Percentiles rank a stretch among this genome's conserved stretches.
phyloP scores from a whole-genome alignment of 2,113 vertebrate species.

The Callionymus lyra region DNA sequence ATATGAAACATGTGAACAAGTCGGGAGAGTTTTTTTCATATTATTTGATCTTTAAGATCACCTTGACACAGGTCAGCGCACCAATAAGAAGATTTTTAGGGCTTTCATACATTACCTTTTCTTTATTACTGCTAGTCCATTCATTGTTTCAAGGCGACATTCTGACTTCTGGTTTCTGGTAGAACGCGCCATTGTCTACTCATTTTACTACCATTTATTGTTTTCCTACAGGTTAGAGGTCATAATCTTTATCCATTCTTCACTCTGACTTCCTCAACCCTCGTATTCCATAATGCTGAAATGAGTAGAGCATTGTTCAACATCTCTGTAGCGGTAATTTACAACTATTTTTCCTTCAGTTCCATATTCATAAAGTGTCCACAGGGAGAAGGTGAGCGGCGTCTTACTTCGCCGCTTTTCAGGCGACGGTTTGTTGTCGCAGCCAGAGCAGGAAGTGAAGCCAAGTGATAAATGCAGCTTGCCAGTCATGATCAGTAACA shows the following conservation, averaged over 20 bases:
- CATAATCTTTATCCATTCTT: too few species aligned
- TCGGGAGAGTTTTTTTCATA: too few species aligned
- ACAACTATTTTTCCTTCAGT: conserved; percentile 12
- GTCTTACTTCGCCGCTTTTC: conserved; percentile 14
- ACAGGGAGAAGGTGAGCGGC: conserved; percentile 14
- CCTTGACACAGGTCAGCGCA: too few species aligned
- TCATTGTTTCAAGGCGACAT: too few species aligned
- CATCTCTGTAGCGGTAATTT: conserved; percentile 15
- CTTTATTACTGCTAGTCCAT: too few species aligned
- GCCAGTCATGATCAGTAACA: conserved; percentile 34
- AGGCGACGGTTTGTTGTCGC: conserved; percentile 12
- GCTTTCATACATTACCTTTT: too few species aligned
- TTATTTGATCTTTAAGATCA: too few species aligned
- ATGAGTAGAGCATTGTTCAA: conserved; percentile 7
- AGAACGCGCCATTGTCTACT: not conserved
- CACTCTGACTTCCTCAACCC: not conserved
- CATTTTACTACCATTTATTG: not conserved
- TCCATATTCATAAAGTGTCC: conserved; percentile 5
- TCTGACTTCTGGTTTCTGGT: too few species aligned
- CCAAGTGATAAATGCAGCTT: conserved; percentile 33
- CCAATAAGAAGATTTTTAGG: too few species aligned
- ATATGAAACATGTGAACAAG: too few species aligned
- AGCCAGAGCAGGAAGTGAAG: conserved; percentile 38
- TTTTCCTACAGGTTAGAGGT: not conserved
- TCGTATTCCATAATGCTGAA: not conserved